A percentile compares a stretch with the other conserved stretches of the same genome.
Conservation (phyloP, 1,140 invertebrate species). For the Epicauta chinensis region DNA sequence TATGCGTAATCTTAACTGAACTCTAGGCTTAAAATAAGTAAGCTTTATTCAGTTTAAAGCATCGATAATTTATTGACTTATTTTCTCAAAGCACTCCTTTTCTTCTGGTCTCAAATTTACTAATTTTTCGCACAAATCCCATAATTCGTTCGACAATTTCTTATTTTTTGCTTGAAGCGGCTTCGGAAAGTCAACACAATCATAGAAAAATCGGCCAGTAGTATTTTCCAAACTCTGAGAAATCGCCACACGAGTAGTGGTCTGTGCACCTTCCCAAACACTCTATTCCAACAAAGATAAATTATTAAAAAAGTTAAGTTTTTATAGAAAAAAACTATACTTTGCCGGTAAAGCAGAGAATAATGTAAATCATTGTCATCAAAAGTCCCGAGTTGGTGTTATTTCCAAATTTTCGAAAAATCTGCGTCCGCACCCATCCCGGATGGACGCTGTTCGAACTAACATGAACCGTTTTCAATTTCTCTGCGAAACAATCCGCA, state of each 20-base stretch:
- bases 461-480: conserved; percentile 51
- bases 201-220: conserved; percentile 2
- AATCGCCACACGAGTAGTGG: neutral
- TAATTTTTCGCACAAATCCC: too few species aligned
- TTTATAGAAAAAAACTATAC: neutral
- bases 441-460: conserved; percentile 55
- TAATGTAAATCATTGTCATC: too few species aligned
- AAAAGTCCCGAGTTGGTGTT: neutral
- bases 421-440: conserved; percentile 35
- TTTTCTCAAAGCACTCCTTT: too few species aligned
- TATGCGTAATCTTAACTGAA: too few species aligned
- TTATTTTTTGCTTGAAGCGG: too few species aligned
- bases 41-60: too few species aligned
- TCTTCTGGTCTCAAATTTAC: too few species aligned
- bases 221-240: neutral
- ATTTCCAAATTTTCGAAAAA: neutral
- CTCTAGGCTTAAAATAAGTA: too few species aligned
- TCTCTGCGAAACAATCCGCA: conserved; percentile 51
- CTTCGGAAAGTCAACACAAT: neutral
- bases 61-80: too few species aligned
- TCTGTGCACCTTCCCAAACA: neutral
- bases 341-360: neutral
- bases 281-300: conserved; percentile 1
- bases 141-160: too few species aligned
- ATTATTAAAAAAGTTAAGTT: neutral